These are phyloP conservation scores for Trichosurus vulpecula DNA, from an alignment of 2,797 vertebrate species.

Conservation along the genomic window DNA sequence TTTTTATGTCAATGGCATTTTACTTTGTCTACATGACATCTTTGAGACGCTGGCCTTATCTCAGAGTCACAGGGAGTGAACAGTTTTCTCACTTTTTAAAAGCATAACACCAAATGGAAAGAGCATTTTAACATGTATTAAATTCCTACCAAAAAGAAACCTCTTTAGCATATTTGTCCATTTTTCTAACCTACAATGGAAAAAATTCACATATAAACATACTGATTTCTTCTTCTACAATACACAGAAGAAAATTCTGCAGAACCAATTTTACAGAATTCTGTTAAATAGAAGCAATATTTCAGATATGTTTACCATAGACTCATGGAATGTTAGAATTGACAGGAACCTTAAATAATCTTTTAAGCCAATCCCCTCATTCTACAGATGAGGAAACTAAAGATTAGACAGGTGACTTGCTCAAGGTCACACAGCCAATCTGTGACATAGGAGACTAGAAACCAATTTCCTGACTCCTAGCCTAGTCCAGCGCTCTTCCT, in stretches of 20 bases:
- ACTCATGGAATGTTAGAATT: neutral
- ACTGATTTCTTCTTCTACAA: neutral
- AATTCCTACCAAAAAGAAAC: neutral
- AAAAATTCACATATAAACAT: neutral
- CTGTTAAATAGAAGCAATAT: neutral
- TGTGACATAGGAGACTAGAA: neutral
- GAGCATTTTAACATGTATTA: neutral
- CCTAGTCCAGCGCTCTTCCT: neutral
- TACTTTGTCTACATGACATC: neutral
- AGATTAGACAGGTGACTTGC: neutral
- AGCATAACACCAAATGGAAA: neutral
- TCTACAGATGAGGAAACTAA: neutral
- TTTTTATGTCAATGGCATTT: neutral
- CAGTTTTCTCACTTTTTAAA: neutral
- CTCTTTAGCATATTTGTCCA: neutral
- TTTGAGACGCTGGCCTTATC: neutral
- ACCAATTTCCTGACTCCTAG: neutral
- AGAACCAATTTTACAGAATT: neutral
- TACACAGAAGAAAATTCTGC: neutral
- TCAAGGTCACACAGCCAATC: neutral
- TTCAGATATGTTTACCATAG: neutral
- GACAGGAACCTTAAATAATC: neutral
- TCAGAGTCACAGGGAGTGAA: neutral
- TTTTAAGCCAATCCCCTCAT: neutral
- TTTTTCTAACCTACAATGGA: neutral